Percentiles rank a stretch among this genome's conserved stretches.
phyloP scores from a whole-genome alignment of 2,113 vertebrate genomes.

The Sceloporus tristichus region DNA sequence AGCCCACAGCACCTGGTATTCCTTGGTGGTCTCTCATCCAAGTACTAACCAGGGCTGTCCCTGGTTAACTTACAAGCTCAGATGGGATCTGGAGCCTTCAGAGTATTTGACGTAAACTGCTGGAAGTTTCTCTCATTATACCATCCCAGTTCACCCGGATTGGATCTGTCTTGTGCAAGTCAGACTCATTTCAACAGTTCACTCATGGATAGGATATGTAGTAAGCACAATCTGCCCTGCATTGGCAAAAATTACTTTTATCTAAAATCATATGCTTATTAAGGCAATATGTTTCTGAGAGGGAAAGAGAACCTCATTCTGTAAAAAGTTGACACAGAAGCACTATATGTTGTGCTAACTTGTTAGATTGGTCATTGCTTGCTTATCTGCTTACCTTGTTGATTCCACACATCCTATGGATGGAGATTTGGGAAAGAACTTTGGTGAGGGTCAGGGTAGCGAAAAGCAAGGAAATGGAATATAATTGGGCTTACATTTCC shows the following conservation, averaged over 20 bases:
- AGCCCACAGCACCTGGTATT: too few species aligned
- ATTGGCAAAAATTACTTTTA: not conserved
- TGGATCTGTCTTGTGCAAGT: too few species aligned
- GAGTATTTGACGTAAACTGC: too few species aligned
- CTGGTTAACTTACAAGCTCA: too few species aligned
- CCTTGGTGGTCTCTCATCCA: too few species aligned
- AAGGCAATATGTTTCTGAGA: not conserved
- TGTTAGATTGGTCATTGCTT: not conserved
- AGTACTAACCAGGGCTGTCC: too few species aligned
- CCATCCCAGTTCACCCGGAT: too few species aligned
- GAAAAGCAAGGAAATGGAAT: not conserved
- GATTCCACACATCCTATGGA: not conserved
- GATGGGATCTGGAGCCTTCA: too few species aligned
- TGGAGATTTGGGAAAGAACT: not conserved
- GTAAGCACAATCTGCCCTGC: not conserved
- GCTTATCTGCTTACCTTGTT: too few species aligned
- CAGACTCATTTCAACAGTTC: not conserved
- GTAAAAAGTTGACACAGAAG: not conserved
- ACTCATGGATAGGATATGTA: not conserved
- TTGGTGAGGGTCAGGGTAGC: not conserved
- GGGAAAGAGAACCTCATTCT: too few species aligned
- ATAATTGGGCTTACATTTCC: not conserved
- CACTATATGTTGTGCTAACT: too few species aligned
- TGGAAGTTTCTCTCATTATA: too few species aligned
- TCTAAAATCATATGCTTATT: not conserved